Conservation (phyloP, 2,888 invertebrate species). For the Tenthredo mesomela region DNA sequence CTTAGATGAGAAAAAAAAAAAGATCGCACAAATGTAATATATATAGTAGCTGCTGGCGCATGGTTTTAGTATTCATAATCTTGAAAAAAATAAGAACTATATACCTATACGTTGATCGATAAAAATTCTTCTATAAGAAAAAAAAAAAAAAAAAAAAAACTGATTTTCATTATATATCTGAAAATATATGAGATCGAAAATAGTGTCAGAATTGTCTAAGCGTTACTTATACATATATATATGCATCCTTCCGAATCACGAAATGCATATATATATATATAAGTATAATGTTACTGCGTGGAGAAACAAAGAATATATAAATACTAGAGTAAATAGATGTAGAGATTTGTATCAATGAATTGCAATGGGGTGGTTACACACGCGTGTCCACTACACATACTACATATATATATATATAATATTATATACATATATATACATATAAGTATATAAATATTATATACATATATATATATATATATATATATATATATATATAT, state of each 20-base stretch:
- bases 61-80: too few species aligned
- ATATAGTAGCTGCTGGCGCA: background rate
- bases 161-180: too few species aligned
- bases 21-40: background rate
- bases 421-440: background rate
- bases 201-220: too few species aligned
- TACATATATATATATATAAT: background rate
- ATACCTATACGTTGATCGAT: too few species aligned
- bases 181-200: too few species aligned
- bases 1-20: background rate
- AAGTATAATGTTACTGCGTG: background rate
- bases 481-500: background rate
- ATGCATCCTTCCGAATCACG: conserved; percentile 12
- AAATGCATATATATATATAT: too few species aligned
- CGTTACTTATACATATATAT: too few species aligned
- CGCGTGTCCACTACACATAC: background rate
- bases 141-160: too few species aligned
- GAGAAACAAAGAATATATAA: background rate
- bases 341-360: conserved; percentile 25
- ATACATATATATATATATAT: background rate
- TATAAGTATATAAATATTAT: background rate
- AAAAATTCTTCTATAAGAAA: too few species aligned
- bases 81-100: too few species aligned
- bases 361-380: background rate
- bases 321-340: background rate